Evolutionary conservation across 2,888 invertebrate genomes (phyloP).

Genomic region (Ormyrus thymus): DNA sequence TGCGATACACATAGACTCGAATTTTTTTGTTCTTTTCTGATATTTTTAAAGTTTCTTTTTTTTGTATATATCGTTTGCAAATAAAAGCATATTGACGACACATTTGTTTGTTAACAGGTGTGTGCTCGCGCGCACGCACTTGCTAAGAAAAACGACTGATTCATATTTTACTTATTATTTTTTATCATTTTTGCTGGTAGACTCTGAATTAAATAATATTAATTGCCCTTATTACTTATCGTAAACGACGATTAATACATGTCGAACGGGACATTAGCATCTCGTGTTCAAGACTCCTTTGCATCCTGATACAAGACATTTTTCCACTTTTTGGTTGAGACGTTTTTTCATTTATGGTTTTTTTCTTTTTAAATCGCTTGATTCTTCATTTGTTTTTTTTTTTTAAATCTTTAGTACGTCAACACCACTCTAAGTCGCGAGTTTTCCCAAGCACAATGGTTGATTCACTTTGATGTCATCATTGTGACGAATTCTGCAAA

Average conservation of each 20-base stretch:
- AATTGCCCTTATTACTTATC: constrained; percentile 74
- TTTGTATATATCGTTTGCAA: constrained; percentile 49
- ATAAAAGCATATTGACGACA: constrained; percentile 54
- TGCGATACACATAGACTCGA: constrained; percentile 57
- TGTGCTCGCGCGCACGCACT: constrained; percentile 58
- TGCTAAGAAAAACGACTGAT: constrained; percentile 58
- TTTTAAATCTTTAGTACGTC: constrained; percentile 76
- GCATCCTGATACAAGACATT: constrained; percentile 73
- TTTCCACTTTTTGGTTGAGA: constrained; percentile 76
- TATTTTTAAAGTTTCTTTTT: constrained; percentile 44
- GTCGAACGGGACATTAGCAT: constrained; percentile 72
- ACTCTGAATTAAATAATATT: constrained; percentile 73
- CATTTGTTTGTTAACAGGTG: constrained; percentile 59
- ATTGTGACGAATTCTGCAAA: constrained; percentile 97
- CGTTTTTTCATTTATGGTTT: constrained; percentile 74
- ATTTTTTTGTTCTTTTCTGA: constrained; percentile 48
- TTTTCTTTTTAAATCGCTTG: constrained; percentile 67
- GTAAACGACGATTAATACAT: constrained; percentile 74
- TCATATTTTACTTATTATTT: constrained; percentile 43
- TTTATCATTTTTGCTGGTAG: constrained; percentile 65
- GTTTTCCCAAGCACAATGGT: constrained; percentile 80
- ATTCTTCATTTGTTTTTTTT: constrained; percentile 75
- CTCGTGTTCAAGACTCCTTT: constrained; percentile 72
- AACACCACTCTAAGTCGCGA: constrained; percentile 81
- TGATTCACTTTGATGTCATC: constrained; percentile 98